These are phyloP conservation scores for Symphodus melops DNA, from an alignment of 2,113 vertebrate genomes.

Conservation along the genomic window DNA sequence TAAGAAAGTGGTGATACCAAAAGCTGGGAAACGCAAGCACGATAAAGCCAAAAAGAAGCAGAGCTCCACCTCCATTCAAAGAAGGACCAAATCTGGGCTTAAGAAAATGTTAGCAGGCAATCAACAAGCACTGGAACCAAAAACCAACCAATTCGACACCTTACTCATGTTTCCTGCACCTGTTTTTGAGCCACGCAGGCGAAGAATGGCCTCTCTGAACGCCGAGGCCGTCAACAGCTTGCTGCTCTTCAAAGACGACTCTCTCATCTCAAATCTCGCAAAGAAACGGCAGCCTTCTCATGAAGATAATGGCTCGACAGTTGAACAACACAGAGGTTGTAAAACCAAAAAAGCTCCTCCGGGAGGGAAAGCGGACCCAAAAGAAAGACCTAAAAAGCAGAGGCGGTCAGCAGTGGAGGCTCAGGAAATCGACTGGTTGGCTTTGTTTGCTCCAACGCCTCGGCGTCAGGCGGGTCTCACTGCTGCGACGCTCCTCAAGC, in stretches of 20 bases:
- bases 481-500: conserved; percentile 92
- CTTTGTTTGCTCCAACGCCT: conserved; percentile 86
- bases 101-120: conserved; percentile 60
- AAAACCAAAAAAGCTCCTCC: conserved; percentile 72
- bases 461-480: conserved; percentile 96
- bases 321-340: conserved; percentile 39
- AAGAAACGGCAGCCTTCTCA: conserved; percentile 76
- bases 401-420: conserved; percentile 66
- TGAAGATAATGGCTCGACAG: conserved; percentile 46
- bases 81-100: conserved; percentile 64
- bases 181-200: conserved; percentile 87
- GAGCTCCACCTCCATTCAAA: conserved; percentile 39
- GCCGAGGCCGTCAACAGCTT: conserved; percentile 96
- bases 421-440: conserved; percentile 73
- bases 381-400: conserved; percentile 64
- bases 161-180: conserved; percentile 49
- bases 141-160: conserved; percentile 73
- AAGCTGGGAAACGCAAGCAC: conserved; percentile 50
- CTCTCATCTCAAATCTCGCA: conserved; percentile 55
- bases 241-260: conserved; percentile 88
- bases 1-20: conserved; percentile 51
- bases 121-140: conserved; percentile 71
- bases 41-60: conserved; percentile 61
- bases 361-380: conserved; percentile 41
- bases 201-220: conserved; percentile 96